Percentiles rank a stretch among this genome's conserved stretches.
These are phyloP conservation scores for Sapayoa aenigma DNA, from an alignment of 2,113 vertebrate species.

Conservation along the genomic window DNA sequence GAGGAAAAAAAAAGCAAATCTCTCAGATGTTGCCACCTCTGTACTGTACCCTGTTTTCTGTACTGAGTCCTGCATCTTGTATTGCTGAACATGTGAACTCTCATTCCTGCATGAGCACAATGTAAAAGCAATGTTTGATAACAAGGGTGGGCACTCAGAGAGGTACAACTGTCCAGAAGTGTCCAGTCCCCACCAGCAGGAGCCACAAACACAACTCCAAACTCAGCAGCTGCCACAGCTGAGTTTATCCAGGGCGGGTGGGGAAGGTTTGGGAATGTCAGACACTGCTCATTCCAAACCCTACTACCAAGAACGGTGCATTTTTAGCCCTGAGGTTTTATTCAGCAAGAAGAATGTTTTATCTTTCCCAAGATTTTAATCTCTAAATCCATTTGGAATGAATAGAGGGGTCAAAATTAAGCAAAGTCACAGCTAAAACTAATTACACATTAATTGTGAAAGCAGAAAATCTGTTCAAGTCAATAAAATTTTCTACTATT, in stretches of 20 bases:
- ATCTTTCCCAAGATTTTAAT: neutral
- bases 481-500: neutral
- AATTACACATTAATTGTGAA: neutral
- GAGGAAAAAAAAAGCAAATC: neutral
- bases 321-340: neutral
- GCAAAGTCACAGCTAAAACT: neutral
- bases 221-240: neutral
- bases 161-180: neutral
- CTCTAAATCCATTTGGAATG: neutral
- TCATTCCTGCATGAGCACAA: neutral
- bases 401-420: neutral
- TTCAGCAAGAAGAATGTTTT: neutral
- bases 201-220: neutral
- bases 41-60: neutral
- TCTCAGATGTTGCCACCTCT: neutral
- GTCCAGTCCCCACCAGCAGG: neutral
- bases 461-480: neutral
- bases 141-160: neutral
- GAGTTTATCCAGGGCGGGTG: neutral
- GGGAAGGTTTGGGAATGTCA: neutral
- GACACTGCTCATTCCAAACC: neutral
- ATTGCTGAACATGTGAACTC: neutral
- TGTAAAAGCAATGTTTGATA: neutral
- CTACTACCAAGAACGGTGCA: neutral
- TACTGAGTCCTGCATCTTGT: fast-evolving